Evolutionary conservation across 2,888 invertebrate species (phyloP).

Genomic region (Scaptomyza cyrtandrae): DNA sequence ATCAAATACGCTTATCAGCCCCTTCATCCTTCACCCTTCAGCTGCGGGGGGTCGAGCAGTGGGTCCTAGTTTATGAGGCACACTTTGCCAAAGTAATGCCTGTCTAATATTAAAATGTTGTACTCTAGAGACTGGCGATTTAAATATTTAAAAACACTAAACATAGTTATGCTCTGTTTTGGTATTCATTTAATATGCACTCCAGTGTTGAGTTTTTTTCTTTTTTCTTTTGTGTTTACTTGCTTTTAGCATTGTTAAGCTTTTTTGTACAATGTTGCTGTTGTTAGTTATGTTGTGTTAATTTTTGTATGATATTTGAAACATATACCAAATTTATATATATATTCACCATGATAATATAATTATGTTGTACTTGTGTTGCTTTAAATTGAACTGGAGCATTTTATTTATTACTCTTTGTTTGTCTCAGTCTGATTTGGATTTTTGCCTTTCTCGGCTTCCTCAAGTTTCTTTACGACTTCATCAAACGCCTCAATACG

Average conservation of each 20-base stretch:
- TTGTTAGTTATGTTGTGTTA: too few species aligned
- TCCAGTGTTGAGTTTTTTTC: neutral
- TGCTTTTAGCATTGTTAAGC: neutral
- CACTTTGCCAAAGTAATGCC: neutral
- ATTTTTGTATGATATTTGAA: too few species aligned
- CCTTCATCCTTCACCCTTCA: neutral
- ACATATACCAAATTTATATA: too few species aligned
- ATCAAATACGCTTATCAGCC: conserved; percentile 67
- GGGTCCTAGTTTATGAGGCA: neutral
- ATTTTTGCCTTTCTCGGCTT: too few species aligned
- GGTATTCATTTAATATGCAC: neutral
- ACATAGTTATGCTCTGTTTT: neutral
- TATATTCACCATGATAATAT: too few species aligned
- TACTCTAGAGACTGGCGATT: neutral
- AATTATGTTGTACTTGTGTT: too few species aligned
- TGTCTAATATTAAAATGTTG: neutral
- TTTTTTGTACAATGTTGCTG: too few species aligned
- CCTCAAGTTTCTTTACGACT: too few species aligned
- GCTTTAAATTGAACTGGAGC: too few species aligned
- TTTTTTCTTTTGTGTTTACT: neutral
- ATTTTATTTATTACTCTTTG: too few species aligned
- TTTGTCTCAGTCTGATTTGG: too few species aligned
- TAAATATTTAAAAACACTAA: conserved; percentile 4
- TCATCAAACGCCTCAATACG: too few species aligned
- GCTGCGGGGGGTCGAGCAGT: neutral